phyloP scores from a whole-genome alignment of 2,113 vertebrate genomes.

The Nothocercus julius region DNA sequence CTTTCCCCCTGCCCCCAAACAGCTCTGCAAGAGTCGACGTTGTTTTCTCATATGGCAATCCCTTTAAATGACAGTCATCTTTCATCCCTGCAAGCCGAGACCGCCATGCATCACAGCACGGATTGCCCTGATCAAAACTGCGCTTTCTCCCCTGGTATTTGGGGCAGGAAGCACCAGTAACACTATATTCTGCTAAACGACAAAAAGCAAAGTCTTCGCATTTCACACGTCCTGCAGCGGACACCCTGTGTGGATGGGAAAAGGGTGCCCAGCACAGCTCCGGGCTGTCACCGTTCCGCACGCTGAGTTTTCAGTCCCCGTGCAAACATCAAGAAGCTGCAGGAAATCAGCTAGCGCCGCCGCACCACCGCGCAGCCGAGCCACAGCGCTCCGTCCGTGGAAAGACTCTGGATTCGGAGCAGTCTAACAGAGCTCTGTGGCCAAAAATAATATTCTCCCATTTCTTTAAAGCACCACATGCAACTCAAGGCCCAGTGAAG shows the following conservation, averaged over 20 bases:
- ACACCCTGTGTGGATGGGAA: neutral
- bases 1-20: neutral
- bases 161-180: slow-evolving; percentile 35
- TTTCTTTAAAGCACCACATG: neutral
- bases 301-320: neutral
- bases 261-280: neutral
- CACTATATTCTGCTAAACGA: neutral
- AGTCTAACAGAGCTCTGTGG: rapidly evolving
- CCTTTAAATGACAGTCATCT: neutral
- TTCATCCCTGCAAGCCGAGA: slow-evolving; percentile 34
- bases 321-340: too few species aligned
- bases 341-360: neutral
- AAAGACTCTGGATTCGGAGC: neutral
- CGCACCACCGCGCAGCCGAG: rapidly evolving
- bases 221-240: neutral
- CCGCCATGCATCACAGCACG: neutral
- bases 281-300: neutral
- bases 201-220: neutral
- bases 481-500: neutral
- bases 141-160: neutral
- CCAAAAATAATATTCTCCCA: neutral
- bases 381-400: rapidly evolving
- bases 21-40: neutral
- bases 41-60: neutral
- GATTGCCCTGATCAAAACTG: neutral